Base-by-base conservation (phyloP, 92 coral and sea anemone genomes). In the Isaurus tuberculatus region DNA sequence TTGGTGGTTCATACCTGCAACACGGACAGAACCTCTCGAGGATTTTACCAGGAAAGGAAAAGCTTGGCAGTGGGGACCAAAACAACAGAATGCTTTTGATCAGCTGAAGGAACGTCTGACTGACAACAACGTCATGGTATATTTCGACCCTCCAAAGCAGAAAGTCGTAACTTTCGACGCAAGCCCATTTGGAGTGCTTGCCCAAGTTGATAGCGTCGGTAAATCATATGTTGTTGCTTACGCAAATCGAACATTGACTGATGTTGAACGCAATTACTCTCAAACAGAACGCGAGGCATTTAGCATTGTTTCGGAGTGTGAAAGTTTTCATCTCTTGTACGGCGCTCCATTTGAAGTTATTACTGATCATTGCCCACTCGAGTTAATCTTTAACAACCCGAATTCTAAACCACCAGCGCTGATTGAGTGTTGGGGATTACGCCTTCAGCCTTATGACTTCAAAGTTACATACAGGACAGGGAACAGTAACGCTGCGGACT, bases 211-310 rank as follows among this genome's bases (percentile, higher is more conserved):
- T 23, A 83, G 89, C 65, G 79, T 16, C 1, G 65, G 81, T 16
- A 79, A 66, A 33, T 57, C 72, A 8, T 55, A 67, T 31, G 58
- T 86, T 31, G 89, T 86, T 17, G 86, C 86, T 70, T 72, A 86
- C 29, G 71, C 86, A 11, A 80, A 82, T 72, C 86, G 90, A 33
- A 79, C 81, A 27, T 53, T 86, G 20, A 68, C 85, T 19, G 64
- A 68, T 10, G 86, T 86, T 7, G 90, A 86, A 13, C 90, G 83
- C 69, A 40, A 82, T 33, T 86, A 86, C 23, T 86, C 81, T 25
- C 86, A 86, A 72, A 86, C 81, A 16, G 86, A 86, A 65, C 86
- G 82, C 2, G 90, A 86, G n/a, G 90, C 90, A 32, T 30, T 86
- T 0, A 72, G 75, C 44, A 63, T 78, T 71, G 75, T 79, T 5